Base-by-base conservation (phyloP, 2,888 invertebrate species). In the Chironomus tentans region DNA sequence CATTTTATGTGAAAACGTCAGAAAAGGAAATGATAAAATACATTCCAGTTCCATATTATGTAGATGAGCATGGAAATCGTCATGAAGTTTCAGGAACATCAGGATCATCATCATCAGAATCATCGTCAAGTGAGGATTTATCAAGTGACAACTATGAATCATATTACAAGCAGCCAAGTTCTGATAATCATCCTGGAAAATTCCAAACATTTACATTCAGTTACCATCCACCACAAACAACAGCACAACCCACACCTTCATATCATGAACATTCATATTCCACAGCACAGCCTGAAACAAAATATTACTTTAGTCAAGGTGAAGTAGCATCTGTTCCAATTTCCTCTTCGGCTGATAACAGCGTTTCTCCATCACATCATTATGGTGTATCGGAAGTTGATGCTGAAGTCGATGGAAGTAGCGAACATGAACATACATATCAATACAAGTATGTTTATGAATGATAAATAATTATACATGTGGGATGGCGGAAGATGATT, bases 31-130 rank as follows among this genome's bases (percentile, higher is more conserved):
- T 48, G 10, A 76, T 69, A 6, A 68, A 76, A 10, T 48, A 68
- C 28, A 61, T 76, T 48, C 76, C 76, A 68, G 76, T 76, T 18
- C 76, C 76, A 10, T 68, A 69, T 47, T 76, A 69, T 48, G 28
- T 68, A 21, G 69, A 76, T 38, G 69, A 68, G 24, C 7, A 76
- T 50, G 76, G 69, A 22, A 69, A 68, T 15, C 38, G 62, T 22
- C 76, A 50, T 28, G 69, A 68, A 56, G 48, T 74, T 28, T n/a
- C 18, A 6, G 12, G n/a, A n/a, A 22, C 70, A 38, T n/a, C 13
- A 18, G 18, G 56, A 15, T 2, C 70, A 7, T 18, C 10, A 24
- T 28, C 65, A 13, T 65, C 65, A 3, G 28, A 28, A 38, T 38
- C 38, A 38, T 38, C 38, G 4, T 38, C 38, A 38, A 38, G 38